Evolutionary conservation across 2,113 vertebrate species (phyloP).

Genomic region (Hucho hucho): DNA sequence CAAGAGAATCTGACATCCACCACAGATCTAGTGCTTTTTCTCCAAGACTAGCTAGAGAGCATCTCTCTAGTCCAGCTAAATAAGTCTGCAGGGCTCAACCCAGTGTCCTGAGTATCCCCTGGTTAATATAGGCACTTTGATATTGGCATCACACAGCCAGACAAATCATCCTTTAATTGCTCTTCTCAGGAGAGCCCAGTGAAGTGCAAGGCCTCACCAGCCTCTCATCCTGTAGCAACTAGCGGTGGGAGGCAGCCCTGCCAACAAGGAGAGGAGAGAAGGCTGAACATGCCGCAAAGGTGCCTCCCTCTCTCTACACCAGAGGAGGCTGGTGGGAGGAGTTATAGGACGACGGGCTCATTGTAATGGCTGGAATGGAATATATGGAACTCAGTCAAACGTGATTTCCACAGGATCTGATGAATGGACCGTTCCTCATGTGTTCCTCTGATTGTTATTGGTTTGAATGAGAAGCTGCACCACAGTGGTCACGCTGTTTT

Average conservation of each 20-base stretch:
- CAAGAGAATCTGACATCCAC: no score
- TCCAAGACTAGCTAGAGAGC: no score
- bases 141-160: constrained; percentile 16
- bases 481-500: constrained; percentile 55
- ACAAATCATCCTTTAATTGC: constrained; percentile 44
- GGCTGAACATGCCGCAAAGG: background rate
- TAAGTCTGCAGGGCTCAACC: no score
- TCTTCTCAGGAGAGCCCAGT: constrained; percentile 27
- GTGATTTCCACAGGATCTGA: constrained; percentile 1
- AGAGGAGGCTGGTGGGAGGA: background rate
- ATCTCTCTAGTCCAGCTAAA: no score
- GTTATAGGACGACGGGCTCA: no score
- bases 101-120: no score
- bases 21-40: no score
- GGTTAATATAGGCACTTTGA: no score
- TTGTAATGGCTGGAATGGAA: no score
- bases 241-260: constrained; percentile 12
- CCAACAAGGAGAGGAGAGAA: constrained; percentile 29
- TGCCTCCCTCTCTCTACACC: background rate
- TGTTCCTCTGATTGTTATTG: constrained; percentile 44
- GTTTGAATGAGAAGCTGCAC: constrained; percentile 42
- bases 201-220: constrained; percentile 11
- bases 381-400: no score
- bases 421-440: constrained; percentile 30
- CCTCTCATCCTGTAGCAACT: constrained; percentile 19